These are phyloP conservation scores for Arrhopalites spinosus DNA, from an alignment of 2,888 invertebrate species.

Conservation along the genomic window DNA sequence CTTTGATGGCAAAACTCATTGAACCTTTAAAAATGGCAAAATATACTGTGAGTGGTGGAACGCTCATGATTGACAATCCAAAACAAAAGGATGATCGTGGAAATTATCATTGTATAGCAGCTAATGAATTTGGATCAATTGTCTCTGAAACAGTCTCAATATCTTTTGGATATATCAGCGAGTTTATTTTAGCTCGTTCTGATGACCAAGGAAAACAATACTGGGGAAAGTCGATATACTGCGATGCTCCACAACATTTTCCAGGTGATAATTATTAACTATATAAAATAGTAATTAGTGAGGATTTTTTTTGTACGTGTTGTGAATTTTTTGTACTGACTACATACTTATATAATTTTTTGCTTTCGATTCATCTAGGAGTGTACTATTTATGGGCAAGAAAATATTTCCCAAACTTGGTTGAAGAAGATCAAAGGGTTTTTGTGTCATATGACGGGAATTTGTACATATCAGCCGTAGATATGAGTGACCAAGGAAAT, in stretches of 20 bases:
- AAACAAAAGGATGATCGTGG: constrained; percentile 77
- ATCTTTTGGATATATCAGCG: constrained; percentile 85
- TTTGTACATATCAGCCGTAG: constrained; percentile 90
- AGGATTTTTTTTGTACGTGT: not conserved
- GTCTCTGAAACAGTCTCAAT: constrained; percentile 85
- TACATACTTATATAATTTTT: not conserved
- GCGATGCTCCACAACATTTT: constrained; percentile 91
- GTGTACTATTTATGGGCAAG: constrained; percentile 92
- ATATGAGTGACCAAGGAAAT: constrained; percentile 84
- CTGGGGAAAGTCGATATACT: constrained; percentile 91
- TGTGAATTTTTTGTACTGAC: not conserved
- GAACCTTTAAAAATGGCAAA: constrained; percentile 76
- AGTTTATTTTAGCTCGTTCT: constrained; percentile 86
- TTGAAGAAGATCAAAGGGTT: constrained; percentile 90
- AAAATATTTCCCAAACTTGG: constrained; percentile 86
- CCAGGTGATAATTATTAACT: constrained; percentile 65
- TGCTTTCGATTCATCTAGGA: constrained; percentile 58
- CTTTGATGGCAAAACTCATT: constrained; percentile 72
- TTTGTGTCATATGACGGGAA: constrained; percentile 94
- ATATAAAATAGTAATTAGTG: not conserved
- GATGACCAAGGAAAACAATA: constrained; percentile 84
- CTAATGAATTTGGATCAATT: constrained; percentile 86
- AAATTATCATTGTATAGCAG: constrained; percentile 87
- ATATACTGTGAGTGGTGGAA: constrained; percentile 88
- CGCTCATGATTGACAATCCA: constrained; percentile 84